Evolutionary conservation across 2,797 vertebrate species (phyloP), one percentile per base, ranked within the genome.

Genomic region (Iguana delicatissima): DNA sequence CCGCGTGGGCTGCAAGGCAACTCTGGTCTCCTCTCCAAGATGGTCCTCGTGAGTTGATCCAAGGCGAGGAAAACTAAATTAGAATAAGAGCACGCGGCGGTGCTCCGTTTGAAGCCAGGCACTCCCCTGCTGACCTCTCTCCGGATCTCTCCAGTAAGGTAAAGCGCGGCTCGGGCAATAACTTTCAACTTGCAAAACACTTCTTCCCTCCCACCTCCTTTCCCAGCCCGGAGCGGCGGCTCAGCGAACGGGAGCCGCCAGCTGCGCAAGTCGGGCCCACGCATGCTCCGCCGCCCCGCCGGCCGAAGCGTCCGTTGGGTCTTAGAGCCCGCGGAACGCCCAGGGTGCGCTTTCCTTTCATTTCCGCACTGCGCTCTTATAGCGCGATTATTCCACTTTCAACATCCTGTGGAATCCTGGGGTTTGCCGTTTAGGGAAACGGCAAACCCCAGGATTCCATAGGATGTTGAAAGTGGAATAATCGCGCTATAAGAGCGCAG

Each of bases 221-320:
- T 93, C 95, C 93, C 83, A 94, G 95, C 85, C 89, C 94, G 93
- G 92, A 93, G 95, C 94, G 86, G 96, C 87, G 93, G 96, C 89
- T 57, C 86, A 32, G 86, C 69, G 79, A 88, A 32, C 38, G 85
- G 83, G 52, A 89, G 88, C 88, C 57, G 84, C 97, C 96, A 95
- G 96, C 95, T 89, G 94, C 96, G 59, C 92, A n/a, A 22, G 89
- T 82, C 38, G 18, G 83, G 92, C 52, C 89, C 32, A 96, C 97
- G 97, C 97, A 96, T 96, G 97, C 96, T 96, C 94, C 89, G 24
- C 46, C 12, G 29, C 14, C 24, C 24, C 32, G 22, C 55, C n/a
- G 7, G 9, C 50, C 13, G 0, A 9, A 13, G 80, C 18, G 13
- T n/a, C 89, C 91, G 94, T 76, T 86, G 93, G 95, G 94, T 94